Evolutionary conservation across 1,140 invertebrate genomes (phyloP), one percentile per base, ranked within the genome.

Genomic region (Drosophila nebulosa): DNA sequence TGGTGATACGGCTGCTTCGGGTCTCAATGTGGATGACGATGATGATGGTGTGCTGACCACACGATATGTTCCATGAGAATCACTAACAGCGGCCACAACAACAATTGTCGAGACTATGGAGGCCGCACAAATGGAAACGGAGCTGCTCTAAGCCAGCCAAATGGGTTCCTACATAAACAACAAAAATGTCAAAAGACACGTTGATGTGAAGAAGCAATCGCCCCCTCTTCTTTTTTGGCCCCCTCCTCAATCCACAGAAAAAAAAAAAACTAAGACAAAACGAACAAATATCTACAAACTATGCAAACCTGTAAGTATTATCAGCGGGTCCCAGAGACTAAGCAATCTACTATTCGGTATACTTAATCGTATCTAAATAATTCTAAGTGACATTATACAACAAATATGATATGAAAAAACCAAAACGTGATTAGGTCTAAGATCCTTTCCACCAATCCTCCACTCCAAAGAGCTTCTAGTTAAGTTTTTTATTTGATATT

Each of bases 21-120:
- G 69, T 12, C 62, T 83, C 10, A 58, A 65, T 56, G 74, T 77
- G 21, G 78, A 81, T 21, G 75, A 78, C 39, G 88, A 89, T 55
- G 89, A 90, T 62, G 84, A 90, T 64, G 84, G 89, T 5, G 85
- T 84, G 18, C 52, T 90, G 35, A 90, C 89, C 46, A 85, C 69
- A n/a, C 62, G 83, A 14, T 90, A 90, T 51, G 79, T 90, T 83
- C 89, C 89, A 85, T 90, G 89, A 90, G 89, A 90, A 89, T 89
- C 89, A 76, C 75, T 90, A 24, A 81, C 89, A 59, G 89, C 77
- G 89, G 74, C 89, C 69, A 88, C 83, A 57, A 74, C 83, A 51
- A 88, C 83, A 55, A 83, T 88, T 61, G 83, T 88, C 60, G 84
- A 89, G 79, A 84, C 73, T 36, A 59, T 89, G 64, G 84, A 89